Evolutionary conservation across 2,113 vertebrate species (phyloP), one percentile per base, ranked within the genome.

Genomic region (Gymnobelideus leadbeateri): DNA sequence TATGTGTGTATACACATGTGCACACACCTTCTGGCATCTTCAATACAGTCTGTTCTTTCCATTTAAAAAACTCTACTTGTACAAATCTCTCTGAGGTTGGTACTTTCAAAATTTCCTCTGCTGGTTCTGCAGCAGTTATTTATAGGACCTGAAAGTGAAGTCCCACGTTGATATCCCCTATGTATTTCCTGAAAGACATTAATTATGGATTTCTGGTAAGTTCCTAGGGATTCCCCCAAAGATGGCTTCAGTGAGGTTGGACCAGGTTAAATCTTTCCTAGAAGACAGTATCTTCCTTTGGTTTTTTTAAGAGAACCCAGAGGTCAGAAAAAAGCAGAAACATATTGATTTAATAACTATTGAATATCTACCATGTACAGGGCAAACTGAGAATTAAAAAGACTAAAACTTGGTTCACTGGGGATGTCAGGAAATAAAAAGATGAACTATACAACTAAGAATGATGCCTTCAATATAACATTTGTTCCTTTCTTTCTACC

Each of bases 41-140:
- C 93, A 90, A 12, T 96, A 96, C 89, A 97, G 19, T 89, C 54
- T 95, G 94, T 94, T 95, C 92, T 96, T 97, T 95, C 89, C 97
- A 5, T 95, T 96, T 97, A 94, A n/a, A 93, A 94, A 61, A 31
- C 96, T 98, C 94, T 26, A 96, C 96, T 98, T 94, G 92, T 77
- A 61, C 97, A 94, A 95, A 84, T 77, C 94, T 94, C 95, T 84
- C 43, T 43, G 43, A 43, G 68, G 16, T 43, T 43, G 19, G 7
- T 16, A 21, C 68, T 43, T 84, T 23, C 68, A 43, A 21, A 43
- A 84, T 43, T 43, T 23, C 68, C 57, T 6, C 61, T 68, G 61
- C 61, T 31, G 37, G 61, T 93, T 91, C 94, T 93, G 95, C 95
- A 97, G 94, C 51, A n/a, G 46, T 93, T 96, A 49, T 94, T 93